These are phyloP conservation scores for Dasypolia templi DNA, from an alignment of 2,888 invertebrate genomes.

Conservation along the genomic window DNA sequence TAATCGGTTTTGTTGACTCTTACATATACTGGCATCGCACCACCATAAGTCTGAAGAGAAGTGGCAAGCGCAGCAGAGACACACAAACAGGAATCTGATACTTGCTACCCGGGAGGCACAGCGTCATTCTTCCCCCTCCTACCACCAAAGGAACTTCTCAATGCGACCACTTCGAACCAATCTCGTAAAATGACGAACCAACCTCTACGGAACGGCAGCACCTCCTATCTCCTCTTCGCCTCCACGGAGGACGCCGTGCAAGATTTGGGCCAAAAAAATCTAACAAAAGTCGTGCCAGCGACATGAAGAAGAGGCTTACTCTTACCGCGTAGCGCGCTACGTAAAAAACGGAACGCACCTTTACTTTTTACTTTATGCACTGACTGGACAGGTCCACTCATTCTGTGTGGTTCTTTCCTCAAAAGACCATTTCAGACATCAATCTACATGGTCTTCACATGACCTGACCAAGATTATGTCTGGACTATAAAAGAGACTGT, in stretches of 20 bases:
- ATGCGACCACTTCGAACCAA: too few species aligned
- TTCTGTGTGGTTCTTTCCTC: too few species aligned
- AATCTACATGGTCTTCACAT: too few species aligned
- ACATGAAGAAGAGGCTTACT: not conserved
- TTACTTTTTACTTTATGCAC: too few species aligned
- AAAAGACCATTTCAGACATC: too few species aligned
- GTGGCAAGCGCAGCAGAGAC: not conserved
- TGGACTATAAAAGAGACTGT: too few species aligned
- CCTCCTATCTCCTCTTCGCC: too few species aligned
- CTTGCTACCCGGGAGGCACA: not conserved
- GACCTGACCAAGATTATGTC: too few species aligned
- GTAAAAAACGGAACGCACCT: not conserved
- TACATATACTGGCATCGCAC: not conserved
- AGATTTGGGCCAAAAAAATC: too few species aligned
- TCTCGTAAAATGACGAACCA: not conserved
- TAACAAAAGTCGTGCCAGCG: not conserved
- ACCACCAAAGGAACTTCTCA: not conserved
- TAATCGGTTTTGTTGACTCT: too few species aligned
- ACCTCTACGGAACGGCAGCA: not conserved
- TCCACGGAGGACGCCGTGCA: too few species aligned
- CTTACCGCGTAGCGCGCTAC: not conserved
- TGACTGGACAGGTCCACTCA: too few species aligned
- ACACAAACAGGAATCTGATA: not conserved
- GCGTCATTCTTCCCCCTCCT: not conserved
- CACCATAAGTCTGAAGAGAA: not conserved